Percentiles rank a stretch among this genome's conserved stretches.
phyloP scores from a whole-genome alignment of 1,140 invertebrate species.

The Drosophila kanapiae region DNA sequence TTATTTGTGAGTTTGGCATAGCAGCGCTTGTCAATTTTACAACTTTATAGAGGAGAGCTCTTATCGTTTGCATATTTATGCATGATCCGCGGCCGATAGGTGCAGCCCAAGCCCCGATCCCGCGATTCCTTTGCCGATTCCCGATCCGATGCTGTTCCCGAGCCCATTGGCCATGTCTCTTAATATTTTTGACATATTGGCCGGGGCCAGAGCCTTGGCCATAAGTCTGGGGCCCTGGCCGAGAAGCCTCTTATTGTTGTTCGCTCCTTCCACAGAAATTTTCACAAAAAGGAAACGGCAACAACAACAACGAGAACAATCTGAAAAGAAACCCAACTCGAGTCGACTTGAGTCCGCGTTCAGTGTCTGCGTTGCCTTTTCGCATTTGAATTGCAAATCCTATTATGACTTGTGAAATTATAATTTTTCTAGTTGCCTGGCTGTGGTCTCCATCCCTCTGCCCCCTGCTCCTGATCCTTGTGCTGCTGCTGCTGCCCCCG shows the following conservation, averaged over 20 bases:
- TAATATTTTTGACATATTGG: slow-evolving; percentile 85
- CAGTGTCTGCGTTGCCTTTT: slow-evolving; percentile 64
- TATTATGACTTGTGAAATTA: slow-evolving; percentile 85
- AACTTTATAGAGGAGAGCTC: slow-evolving; percentile 81
- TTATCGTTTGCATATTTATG: slow-evolving; percentile 83
- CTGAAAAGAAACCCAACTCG: slow-evolving; percentile 43
- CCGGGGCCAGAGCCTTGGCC: slow-evolving; percentile 56
- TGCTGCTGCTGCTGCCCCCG: neutral
- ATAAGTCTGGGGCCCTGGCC: slow-evolving; percentile 36
- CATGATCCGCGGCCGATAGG: slow-evolving; percentile 36
- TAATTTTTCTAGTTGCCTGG: slow-evolving; percentile 78
- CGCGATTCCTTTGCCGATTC: slow-evolving; percentile 22
- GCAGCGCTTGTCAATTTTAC: slow-evolving; percentile 82
- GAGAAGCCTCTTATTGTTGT: slow-evolving; percentile 55
- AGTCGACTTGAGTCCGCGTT: slow-evolving; percentile 46
- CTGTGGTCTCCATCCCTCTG: slow-evolving; percentile 31
- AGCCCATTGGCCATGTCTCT: slow-evolving; percentile 76
- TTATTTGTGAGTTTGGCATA: slow-evolving; percentile 75
- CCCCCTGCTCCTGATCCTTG: neutral
- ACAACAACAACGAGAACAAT: slow-evolving; percentile 40
- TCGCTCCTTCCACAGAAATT: slow-evolving; percentile 72
- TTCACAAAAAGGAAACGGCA: slow-evolving; percentile 60
- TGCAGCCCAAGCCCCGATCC: neutral
- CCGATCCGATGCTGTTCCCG: slow-evolving; percentile 39
- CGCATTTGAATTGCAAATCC: slow-evolving; percentile 85